Evolutionary conservation across 92 coral and sea anemone genomes (phyloP).

Genomic region (Palythoa grandiflora): DNA sequence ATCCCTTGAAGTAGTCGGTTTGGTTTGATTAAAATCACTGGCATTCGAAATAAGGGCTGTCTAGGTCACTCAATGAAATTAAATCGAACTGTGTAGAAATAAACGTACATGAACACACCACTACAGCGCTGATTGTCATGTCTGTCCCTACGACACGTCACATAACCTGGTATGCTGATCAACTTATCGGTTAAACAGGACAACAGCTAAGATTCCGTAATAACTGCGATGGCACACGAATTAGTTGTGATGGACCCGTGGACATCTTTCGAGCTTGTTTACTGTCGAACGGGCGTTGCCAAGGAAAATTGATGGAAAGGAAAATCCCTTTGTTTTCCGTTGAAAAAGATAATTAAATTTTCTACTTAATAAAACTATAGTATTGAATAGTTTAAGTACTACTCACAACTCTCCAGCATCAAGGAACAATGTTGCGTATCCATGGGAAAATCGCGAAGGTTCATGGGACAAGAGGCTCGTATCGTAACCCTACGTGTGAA

Average conservation of each 20-base stretch:
- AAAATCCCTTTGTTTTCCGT: neutral
- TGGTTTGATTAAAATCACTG: neutral
- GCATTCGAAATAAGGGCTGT: neutral
- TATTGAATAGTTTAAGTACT: neutral
- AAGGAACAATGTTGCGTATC: constrained; percentile 90
- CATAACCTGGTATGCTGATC: neutral
- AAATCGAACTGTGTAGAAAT: neutral
- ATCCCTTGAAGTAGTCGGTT: neutral
- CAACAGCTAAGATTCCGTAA: constrained; percentile 37
- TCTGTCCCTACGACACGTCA: neutral
- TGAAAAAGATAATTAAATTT: neutral
- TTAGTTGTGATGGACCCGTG: neutral
- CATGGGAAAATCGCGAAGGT: constrained; percentile 89
- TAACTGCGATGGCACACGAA: constrained; percentile 25
- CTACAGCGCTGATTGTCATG: constrained; percentile 1
- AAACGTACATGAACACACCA: neutral
- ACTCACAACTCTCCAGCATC: constrained; percentile 92
- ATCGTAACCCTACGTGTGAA: constrained; percentile 73
- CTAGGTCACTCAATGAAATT: neutral
- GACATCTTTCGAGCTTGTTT: constrained; percentile 34
- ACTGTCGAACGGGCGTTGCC: constrained; percentile 42
- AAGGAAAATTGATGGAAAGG: constrained; percentile 10
- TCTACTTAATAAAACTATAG: too few relatives aligned
- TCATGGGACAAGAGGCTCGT: constrained; percentile 92
- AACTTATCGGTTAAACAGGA: neutral